A percentile compares a stretch with the other conserved stretches of the same genome.
Evolutionary conservation across 2,113 vertebrate species (phyloP).

Genomic region (Melanocharis versteri): DNA sequence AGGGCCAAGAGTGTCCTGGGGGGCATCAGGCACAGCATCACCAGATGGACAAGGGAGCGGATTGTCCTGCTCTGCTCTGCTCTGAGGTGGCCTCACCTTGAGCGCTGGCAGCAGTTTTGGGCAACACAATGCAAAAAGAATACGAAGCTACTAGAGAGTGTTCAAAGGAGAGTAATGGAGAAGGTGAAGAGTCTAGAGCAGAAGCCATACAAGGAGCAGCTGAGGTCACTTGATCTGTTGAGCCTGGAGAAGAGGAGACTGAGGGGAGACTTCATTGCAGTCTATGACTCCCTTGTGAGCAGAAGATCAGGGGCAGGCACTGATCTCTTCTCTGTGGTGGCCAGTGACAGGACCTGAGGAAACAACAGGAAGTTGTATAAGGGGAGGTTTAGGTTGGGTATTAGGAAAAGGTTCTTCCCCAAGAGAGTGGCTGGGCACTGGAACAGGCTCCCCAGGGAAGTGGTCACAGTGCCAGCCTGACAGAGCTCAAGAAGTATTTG

Average conservation of each 20-base stretch:
- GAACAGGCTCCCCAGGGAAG: background rate
- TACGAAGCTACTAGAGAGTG: background rate
- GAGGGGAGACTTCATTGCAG: background rate
- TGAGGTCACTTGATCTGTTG: background rate
- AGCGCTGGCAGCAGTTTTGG: background rate
- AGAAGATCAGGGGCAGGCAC: background rate
- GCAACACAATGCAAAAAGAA: background rate
- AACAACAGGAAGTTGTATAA: background rate
- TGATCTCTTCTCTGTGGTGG: background rate
- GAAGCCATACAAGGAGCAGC: background rate
- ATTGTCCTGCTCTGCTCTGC: background rate
- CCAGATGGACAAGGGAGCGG: fast-evolving
- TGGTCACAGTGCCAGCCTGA: background rate
- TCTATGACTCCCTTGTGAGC: fast-evolving
- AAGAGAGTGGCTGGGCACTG: background rate
- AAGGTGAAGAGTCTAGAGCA: background rate
- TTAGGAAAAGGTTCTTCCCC: background rate
- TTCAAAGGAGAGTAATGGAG: background rate
- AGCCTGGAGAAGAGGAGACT: background rate
- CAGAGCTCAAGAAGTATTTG: background rate
- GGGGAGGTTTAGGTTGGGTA: background rate
- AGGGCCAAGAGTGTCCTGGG: fast-evolving
- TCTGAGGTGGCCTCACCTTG: fast-evolving
- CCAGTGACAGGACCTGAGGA: fast-evolving
- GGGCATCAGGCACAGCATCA: background rate